Evolutionary conservation across 2,797 vertebrate genomes (phyloP), one percentile per base, ranked within the genome.

Genomic region (Syngnathus rostellatus): DNA sequence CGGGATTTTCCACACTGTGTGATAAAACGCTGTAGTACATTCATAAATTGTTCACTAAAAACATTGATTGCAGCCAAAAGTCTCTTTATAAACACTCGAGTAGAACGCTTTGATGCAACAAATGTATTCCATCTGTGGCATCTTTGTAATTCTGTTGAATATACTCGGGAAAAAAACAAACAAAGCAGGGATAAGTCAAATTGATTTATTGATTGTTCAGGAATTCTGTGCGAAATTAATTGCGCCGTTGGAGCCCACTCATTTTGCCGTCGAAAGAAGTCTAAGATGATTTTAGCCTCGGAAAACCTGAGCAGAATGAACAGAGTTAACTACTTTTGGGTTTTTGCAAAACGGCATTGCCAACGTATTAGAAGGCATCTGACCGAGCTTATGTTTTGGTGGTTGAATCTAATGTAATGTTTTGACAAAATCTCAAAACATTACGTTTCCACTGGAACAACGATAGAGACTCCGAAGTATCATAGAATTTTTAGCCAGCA

Each of bases 1-100:
- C 14, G 53, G 53, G 57, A 59, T 59, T 59, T 59, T 60, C 58
- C 58, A n/a, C 58, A n/a, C 58, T 60, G 58, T 19, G 11, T 39
- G 58, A 60, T n/a, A 60, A n/a, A 40, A 40, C 38, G 31, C 16
- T 38, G 19, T 17, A 40, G 17, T 39, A n/a, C 16, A 39, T 40
- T 39, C 8, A 60, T 60, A 39, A 60, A 60, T 60, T 39, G 16
- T 60, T 40, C 58, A 60, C 53, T n/a, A n/a, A 59, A 19, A 37
- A 37, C 55, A 58, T 10, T 8, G 16, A 37, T 60, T 60, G 38
- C 19, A 60, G 58, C 58, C 58, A 60, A 60, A 60, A 60, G 37
- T 60, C 38, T 3, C 19, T 60, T 60, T 12, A 39, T 11, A 60
- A 40, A 39, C 58, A 60, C 37, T 39, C 58, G 9, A 60, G 58